Conservation (phyloP, 2,797 vertebrate genomes). For the Threskiornis aethiopicus region DNA sequence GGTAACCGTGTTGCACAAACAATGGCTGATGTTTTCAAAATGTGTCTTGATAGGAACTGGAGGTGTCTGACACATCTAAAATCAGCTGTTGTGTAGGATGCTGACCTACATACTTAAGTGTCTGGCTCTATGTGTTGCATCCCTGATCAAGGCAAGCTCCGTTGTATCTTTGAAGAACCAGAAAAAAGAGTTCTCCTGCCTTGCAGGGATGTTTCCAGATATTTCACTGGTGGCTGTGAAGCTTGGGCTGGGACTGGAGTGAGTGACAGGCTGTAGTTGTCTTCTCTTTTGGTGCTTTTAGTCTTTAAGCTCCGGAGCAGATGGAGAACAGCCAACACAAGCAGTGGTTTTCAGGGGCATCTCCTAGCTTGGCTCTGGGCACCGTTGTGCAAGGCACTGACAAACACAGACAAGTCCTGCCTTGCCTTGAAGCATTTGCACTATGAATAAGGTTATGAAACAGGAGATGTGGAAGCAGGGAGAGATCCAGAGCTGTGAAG, state of each 20-base stretch:
- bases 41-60: not conserved
- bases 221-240: not conserved
- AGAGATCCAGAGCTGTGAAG: not conserved
- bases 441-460: not conserved
- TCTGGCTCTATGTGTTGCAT: not conserved
- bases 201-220: not conserved
- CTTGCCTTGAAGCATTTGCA: not conserved
- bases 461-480: not conserved
- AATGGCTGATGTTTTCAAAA: too few relatives aligned
- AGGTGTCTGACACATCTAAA: not conserved
- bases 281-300: not conserved
- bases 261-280: not conserved
- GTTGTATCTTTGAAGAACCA: not conserved
- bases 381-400: not conserved
- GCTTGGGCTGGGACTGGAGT: not conserved
- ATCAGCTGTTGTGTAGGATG: not conserved
- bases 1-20: fast-evolving
- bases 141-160: not conserved
- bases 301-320: not conserved
- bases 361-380: too few relatives aligned
- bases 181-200: not conserved
- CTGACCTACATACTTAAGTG: too few relatives aligned
- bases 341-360: too few relatives aligned
- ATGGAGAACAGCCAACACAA: too few relatives aligned
- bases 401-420: not conserved